Percentiles rank a stretch among this genome's conserved stretches.
Evolutionary conservation across 2,797 vertebrate species (phyloP).

Genomic region (Hippoglossus hippoglossus): DNA sequence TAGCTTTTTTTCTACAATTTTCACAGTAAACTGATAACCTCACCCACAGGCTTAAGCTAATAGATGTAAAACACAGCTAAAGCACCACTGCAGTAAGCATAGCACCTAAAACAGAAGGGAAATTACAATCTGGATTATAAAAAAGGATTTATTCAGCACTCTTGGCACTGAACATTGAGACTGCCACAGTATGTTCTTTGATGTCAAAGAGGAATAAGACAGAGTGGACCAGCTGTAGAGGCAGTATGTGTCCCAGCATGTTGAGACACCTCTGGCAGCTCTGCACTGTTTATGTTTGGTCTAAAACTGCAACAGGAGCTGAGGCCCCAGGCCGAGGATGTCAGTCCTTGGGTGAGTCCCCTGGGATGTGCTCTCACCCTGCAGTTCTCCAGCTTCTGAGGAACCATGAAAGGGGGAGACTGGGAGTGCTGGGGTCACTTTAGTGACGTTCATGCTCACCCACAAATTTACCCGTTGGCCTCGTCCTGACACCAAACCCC

Average conservation of each 20-base stretch:
- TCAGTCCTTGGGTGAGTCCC: slow-evolving; percentile 54
- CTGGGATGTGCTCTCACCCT: slow-evolving; percentile 34
- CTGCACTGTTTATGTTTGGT: slow-evolving; percentile 76
- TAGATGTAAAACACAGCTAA: no score
- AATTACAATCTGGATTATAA: not conserved
- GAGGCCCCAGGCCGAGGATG: slow-evolving; percentile 42
- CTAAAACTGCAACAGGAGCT: slow-evolving; percentile 66
- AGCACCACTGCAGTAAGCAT: no score
- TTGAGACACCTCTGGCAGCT: slow-evolving; percentile 63
- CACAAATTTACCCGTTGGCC: slow-evolving; percentile 34
- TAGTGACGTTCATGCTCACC: slow-evolving; percentile 38
- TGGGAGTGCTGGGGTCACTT: slow-evolving; percentile 32
- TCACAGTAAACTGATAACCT: no score
- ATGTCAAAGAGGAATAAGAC: slow-evolving; percentile 22
- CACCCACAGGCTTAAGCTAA: no score
- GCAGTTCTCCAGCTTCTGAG: slow-evolving; percentile 8
- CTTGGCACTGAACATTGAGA: not conserved
- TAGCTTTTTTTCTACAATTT: not conserved
- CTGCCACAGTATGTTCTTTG: not conserved
- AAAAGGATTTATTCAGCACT: not conserved
- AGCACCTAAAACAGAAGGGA: not conserved
- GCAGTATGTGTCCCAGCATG: slow-evolving; percentile 27
- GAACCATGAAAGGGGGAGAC: not conserved
- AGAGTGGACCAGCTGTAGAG: slow-evolving; percentile 24
- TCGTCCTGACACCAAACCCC: slow-evolving; percentile 55